Percentiles rank a stretch among this genome's conserved stretches.
Conservation (phyloP, 1,140 invertebrate species). For the Drosophila parabipectinata region DNA sequence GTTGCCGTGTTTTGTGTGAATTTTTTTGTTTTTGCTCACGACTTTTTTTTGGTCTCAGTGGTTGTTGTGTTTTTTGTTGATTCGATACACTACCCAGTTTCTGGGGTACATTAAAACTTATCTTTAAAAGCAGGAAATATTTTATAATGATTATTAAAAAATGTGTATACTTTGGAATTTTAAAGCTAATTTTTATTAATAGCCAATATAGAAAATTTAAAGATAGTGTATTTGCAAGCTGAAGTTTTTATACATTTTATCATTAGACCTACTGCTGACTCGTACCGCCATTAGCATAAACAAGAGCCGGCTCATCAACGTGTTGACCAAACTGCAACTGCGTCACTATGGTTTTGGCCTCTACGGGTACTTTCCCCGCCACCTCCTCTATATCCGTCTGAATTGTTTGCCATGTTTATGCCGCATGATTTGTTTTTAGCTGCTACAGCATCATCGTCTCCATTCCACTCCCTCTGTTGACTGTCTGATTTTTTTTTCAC, state of each 20-base stretch:
- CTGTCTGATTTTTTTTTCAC: conserved; percentile 44
- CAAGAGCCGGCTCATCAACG: conserved; percentile 56
- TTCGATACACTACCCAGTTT: conserved; percentile 22
- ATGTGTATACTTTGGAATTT: not conserved
- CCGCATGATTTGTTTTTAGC: conserved; percentile 68
- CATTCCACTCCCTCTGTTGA: conserved; percentile 8
- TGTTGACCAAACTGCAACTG: conserved; percentile 70
- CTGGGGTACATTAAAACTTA: not conserved
- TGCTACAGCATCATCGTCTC: conserved; percentile 18
- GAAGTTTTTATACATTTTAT: not conserved
- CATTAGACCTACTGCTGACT: conserved; percentile 8
- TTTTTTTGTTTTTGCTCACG: conserved; percentile 64
- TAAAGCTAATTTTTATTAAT: not conserved
- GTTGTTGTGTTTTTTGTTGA: conserved; percentile 30
- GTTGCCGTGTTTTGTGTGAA: conserved; percentile 60
- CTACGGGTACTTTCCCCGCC: conserved; percentile 27
- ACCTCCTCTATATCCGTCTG: conserved; percentile 20
- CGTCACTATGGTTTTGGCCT: conserved; percentile 55
- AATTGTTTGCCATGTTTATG: conserved; percentile 59
- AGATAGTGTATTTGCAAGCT: not conserved
- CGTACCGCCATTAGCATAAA: conserved; percentile 62
- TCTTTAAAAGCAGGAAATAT: not conserved
- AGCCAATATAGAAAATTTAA: too few species aligned
- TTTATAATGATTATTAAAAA: not conserved
- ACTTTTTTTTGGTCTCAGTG: conserved; percentile 35